Evolutionary conservation across 1,140 invertebrate genomes (phyloP).

Genomic region (Drosophila pectinifera): DNA sequence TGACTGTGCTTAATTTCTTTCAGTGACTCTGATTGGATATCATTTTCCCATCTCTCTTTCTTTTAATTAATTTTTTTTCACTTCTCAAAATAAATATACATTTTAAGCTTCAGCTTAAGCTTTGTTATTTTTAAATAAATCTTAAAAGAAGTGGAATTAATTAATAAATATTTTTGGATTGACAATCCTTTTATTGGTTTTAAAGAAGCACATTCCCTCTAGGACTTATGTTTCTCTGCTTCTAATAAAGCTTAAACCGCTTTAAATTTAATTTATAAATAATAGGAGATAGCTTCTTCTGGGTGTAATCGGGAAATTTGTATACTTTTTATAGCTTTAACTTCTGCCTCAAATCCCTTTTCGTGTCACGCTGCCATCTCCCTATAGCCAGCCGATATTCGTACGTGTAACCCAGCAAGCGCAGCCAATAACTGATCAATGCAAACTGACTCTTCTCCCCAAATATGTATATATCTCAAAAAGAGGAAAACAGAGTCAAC

Average conservation of each 20-base stretch:
- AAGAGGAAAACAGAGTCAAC: conserved; percentile 34
- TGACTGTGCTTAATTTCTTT: no score
- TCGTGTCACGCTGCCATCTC: conserved; percentile 55
- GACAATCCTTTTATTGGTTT: not conserved
- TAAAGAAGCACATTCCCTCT: not conserved
- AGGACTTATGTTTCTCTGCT: not conserved
- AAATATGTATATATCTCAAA: conserved; percentile 37
- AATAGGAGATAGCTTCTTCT: not conserved
- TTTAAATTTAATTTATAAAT: not conserved
- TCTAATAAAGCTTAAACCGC: no score
- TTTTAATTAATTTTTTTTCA: no score
- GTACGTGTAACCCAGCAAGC: conserved; percentile 52
- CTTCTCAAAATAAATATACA: no score
- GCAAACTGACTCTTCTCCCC: conserved; percentile 70
- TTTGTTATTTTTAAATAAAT: not conserved
- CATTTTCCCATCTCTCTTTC: no score
- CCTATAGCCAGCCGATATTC: not conserved
- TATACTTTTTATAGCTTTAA: no score
- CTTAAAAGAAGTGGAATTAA: not conserved
- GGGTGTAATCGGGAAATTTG: no score
- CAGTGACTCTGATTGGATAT: no score
- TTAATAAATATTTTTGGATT: not conserved
- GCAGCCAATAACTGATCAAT: conserved; percentile 76
- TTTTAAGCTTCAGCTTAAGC: no score
- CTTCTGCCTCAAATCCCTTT: not conserved